Conservation (phyloP, 1,140 invertebrate species). For the Brachystomella parvula region DNA sequence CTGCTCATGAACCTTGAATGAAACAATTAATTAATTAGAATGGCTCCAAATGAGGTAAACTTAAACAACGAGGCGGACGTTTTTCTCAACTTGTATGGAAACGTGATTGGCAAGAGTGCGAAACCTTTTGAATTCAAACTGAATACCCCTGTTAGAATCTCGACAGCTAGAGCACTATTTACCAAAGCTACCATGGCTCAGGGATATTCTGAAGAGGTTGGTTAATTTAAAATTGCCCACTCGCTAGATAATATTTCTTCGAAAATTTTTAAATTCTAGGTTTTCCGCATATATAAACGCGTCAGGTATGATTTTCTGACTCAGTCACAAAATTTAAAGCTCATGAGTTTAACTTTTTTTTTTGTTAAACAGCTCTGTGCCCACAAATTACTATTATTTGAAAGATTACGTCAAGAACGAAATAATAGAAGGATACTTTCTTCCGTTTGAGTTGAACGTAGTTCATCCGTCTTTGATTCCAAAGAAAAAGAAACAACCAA, state of each 20-base stretch:
- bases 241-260: neutral
- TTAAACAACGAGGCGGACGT: neutral
- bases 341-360: too few species aligned
- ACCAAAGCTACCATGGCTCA: neutral
- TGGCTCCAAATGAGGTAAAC: neutral
- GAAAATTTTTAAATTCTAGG: neutral
- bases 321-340: too few species aligned
- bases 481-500: too few species aligned
- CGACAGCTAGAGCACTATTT: neutral
- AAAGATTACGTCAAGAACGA: too few species aligned
- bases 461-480: too few species aligned
- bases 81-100: neutral
- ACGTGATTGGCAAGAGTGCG: neutral
- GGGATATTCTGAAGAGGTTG: neutral
- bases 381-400: neutral
- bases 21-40: neutral
- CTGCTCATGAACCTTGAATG: too few species aligned
- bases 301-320: too few species aligned
- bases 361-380: neutral
- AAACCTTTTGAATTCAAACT: neutral
- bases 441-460: too few species aligned
- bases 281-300: too few species aligned
- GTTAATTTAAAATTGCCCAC: neutral
- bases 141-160: neutral
- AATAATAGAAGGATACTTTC: too few species aligned